A percentile compares a stretch with the other conserved stretches of the same genome.
phyloP scores from a whole-genome alignment of 2,888 invertebrate genomes.

The Pherbina coryleti region DNA sequence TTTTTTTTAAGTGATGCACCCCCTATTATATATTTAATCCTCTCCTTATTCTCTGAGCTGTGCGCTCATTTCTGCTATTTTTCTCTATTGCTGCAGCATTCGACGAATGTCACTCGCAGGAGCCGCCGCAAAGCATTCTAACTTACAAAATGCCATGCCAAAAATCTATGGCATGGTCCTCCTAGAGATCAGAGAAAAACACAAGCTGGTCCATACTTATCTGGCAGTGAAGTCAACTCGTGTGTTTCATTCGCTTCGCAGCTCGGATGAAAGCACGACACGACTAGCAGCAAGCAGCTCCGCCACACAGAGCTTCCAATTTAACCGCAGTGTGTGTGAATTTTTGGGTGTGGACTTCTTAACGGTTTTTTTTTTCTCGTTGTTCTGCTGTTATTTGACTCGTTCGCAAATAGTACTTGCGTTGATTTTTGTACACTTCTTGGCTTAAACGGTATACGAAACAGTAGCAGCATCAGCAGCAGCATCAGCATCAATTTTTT shows the following conservation, averaged over 20 bases:
- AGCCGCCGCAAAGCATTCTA: conserved; percentile 19
- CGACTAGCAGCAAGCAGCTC: conserved; percentile 18
- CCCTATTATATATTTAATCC: not conserved
- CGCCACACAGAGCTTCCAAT: conserved; percentile 27
- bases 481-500: not conserved
- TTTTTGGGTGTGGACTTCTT: conserved; percentile 66
- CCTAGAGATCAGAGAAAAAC: not conserved
- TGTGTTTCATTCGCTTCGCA: conserved; percentile 36
- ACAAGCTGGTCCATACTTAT: not conserved
- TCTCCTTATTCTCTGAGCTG: not conserved
- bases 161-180: not conserved
- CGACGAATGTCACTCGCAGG: not conserved
- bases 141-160: not conserved
- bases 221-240: not conserved
- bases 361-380: conserved; percentile 39
- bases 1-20: not conserved
- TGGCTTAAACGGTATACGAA: not conserved
- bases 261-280: conserved; percentile 36
- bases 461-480: not conserved
- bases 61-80: conserved; percentile 12
- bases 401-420: not conserved
- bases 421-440: not conserved
- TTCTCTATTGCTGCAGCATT: conserved; percentile 18
- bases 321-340: conserved; percentile 52
- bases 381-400: not conserved